Evolutionary conservation across 2,888 invertebrate genomes (phyloP), one percentile per base, ranked within the genome.

Genomic region (Drosophila limbata): DNA sequence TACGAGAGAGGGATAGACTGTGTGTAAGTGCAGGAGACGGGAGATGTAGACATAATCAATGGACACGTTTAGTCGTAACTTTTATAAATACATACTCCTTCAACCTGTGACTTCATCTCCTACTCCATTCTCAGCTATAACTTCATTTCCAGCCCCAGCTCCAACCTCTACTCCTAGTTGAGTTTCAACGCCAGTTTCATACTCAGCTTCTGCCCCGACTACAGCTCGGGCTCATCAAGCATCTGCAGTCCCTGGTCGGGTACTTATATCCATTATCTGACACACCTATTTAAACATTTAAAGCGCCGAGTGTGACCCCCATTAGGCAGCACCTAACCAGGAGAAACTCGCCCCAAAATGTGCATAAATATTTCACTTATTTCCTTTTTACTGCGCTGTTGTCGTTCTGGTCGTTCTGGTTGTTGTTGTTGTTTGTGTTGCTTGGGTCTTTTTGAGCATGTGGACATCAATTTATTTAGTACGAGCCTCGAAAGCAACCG

Each of bases 271-370:
- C 90, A 90, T 88, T 88, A 88, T 88, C 88, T 80, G 89, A 68
- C 89, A 84, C 86, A 90, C 86, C 88, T 90, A 88, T 88, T 88
- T 89, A 88, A 89, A 89, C 89, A 90, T 90, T 85, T 89, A 90
- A 89, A 79, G 75, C 84, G 76, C 57, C 70, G 81, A 85, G 88
- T 89, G 88, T 89, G 89, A 85, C 86, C 89, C 89, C 90, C 90
- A 89, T 88, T 88, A 88, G 90, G 76, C 73, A 51, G 71, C 90
- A 79, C 86, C 89, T 83, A 74, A 57, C 62, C 79, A 53, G 31
- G n/a, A 69, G 57, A 50, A 55, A 59, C 68, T 79, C 50, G 70
- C 73, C 81, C 82, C 80, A 71, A 69, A 79, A 73, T 75, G 73
- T 73, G 63, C 81, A 83, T 83, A 79, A 88, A 89, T 88, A 79